A percentile compares a stretch with the other conserved stretches of the same genome.
Evolutionary conservation across 2,888 invertebrate species (phyloP).

Genomic region (Eucera pruinosa): DNA sequence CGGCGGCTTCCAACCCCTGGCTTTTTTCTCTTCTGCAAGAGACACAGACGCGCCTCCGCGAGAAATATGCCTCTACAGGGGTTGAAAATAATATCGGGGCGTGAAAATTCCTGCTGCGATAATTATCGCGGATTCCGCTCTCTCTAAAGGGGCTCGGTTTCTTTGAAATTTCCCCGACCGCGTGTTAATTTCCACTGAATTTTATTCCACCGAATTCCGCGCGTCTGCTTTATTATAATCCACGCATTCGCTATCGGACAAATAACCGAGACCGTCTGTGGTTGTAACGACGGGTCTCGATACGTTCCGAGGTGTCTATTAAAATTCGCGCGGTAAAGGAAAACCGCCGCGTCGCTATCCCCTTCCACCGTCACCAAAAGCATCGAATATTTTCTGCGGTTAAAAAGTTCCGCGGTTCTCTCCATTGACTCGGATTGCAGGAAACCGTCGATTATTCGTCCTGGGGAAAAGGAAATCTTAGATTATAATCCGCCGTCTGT

Average conservation of each 20-base stretch:
- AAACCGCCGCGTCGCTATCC: no score
- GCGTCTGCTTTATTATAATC: slow-evolving; percentile 6
- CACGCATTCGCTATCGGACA: slow-evolving; percentile 1
- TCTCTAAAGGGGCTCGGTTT: slow-evolving; percentile 14
- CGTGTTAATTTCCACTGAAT: slow-evolving; percentile 38
- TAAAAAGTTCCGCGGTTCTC: slow-evolving; percentile 17
- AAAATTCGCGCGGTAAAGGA: slow-evolving; percentile 8
- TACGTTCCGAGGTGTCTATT: slow-evolving; percentile 23
- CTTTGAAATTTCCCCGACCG: slow-evolving; percentile 12
- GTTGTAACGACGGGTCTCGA: slow-evolving; percentile 36
- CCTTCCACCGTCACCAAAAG: no score
- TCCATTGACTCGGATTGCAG: slow-evolving; percentile 13
- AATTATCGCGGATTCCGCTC: slow-evolving; percentile 27
- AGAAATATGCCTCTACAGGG: background rate
- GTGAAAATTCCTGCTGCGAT: slow-evolving; percentile 15
- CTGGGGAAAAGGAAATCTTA: slow-evolving; percentile 42
- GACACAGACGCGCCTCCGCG: background rate
- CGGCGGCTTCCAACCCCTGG: background rate
- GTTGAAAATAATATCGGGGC: slow-evolving; percentile 18
- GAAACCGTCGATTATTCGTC: slow-evolving; percentile 50
- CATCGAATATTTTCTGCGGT: slow-evolving; percentile 14
- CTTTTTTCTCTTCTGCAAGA: background rate
- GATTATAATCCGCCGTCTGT: slow-evolving; percentile 45
- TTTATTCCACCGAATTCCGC: slow-evolving; percentile 17
- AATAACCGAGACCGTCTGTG: slow-evolving; percentile 17